These are phyloP conservation scores for Cryptophagus acutangulus DNA, from an alignment of 2,888 invertebrate species.

Conservation along the genomic window DNA sequence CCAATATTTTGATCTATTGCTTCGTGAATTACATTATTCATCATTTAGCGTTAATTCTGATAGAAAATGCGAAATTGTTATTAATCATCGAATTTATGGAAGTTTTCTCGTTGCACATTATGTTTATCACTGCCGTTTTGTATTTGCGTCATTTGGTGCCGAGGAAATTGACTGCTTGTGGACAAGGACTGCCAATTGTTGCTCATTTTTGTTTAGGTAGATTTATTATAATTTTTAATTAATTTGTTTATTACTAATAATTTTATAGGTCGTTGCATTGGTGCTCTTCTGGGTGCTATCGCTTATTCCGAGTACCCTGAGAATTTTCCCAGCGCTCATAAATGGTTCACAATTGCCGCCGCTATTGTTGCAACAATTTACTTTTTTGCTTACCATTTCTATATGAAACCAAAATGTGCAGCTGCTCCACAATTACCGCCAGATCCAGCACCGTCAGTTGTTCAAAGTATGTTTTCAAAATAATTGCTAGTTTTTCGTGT, in stretches of 20 bases:
- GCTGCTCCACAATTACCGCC: slow-evolving; percentile 59
- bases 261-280: slow-evolving; percentile 63
- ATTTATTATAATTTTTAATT: too few relatives aligned
- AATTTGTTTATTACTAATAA: too few relatives aligned
- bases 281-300: slow-evolving; percentile 61
- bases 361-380: slow-evolving; percentile 63
- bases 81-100: slow-evolving; percentile 67
- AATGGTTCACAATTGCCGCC: slow-evolving; percentile 62
- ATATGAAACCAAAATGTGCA: slow-evolving; percentile 69
- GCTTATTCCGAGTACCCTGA: slow-evolving; percentile 45
- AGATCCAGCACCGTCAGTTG: slow-evolving; percentile 58
- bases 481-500: not conserved
- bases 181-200: slow-evolving; percentile 72
- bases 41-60: slow-evolving; percentile 60
- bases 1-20: slow-evolving; percentile 77
- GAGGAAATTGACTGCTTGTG: slow-evolving; percentile 68
- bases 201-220: slow-evolving; percentile 73
- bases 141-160: slow-evolving; percentile 79
- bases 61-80: slow-evolving; percentile 60
- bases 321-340: slow-evolving; percentile 54
- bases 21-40: slow-evolving; percentile 75
- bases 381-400: slow-evolving; percentile 67
- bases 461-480: slow-evolving; percentile 54
- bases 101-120: slow-evolving; percentile 69
- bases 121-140: slow-evolving; percentile 75